Evolutionary conservation across 1,140 invertebrate species (phyloP), one percentile per base, ranked within the genome.

Genomic region (Drosophila watanabei): DNA sequence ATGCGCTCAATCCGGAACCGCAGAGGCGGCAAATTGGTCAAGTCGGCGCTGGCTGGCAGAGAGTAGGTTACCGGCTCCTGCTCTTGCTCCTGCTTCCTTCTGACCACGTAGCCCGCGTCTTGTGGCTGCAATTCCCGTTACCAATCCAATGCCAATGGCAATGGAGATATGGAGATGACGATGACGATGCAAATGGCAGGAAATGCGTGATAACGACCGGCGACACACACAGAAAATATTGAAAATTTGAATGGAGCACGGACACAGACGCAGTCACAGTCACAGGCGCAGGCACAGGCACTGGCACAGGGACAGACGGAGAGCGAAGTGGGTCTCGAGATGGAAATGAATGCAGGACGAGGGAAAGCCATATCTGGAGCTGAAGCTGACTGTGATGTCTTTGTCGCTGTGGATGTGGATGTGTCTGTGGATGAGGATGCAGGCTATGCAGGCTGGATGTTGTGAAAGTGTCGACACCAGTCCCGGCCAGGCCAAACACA

Each of bases 131-230:
- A 43, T 60, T 54, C 43, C 56, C 46, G 57, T 37, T 68, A 70
- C 73, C 54, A 54, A 48, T 69, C 64, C 68, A 65, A 77, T 60
- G 60, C 35, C 68, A 59, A 60, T 56, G 66, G 57, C 69, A 52
- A 37, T 61, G 63, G 62, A 51, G 33, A 65, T 32, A 49, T 79
- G 79, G 20, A 20, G 35, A 65, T 43, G 62, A 30, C 8, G 57
- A 65, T 84, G 72, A 58, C 62, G 65, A 69, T 80, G 84, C 78
- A 89, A 89, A 89, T 89, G 86, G 86, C 82, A 90, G 82, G 85
- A 89, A 89, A 89, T 90, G 85, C 85, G 86, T 89, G 85, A 89
- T 89, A 89, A 89, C 85, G 81, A 89, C 85, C 69, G 78, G 54
- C 64, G 75, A 62, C 82, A 82, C 79, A 77, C 65, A 78, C 63